Evolutionary conservation across 2,888 invertebrate genomes (phyloP).

Genomic region (Ochropleura plecta): DNA sequence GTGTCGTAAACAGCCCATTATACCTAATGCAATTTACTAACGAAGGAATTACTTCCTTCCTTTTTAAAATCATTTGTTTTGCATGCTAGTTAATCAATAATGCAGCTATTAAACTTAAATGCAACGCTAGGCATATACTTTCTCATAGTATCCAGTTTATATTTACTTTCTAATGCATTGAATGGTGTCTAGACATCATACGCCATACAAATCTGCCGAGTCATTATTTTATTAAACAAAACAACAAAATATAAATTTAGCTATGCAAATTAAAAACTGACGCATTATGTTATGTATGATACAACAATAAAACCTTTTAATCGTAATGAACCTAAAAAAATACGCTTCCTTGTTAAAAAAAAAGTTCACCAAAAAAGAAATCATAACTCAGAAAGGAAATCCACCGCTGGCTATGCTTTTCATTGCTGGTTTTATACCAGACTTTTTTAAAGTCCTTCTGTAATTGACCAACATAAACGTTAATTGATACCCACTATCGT

Average conservation of each 20-base stretch:
- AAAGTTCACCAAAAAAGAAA: neutral
- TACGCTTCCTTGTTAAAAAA: constrained; percentile 27
- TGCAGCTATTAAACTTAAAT: neutral
- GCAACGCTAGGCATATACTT: constrained; percentile 6
- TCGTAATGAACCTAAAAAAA: neutral
- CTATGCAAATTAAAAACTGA: constrained; percentile 25
- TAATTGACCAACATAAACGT: constrained; percentile 25
- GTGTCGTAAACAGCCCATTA: neutral
- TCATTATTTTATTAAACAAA: constrained; percentile 2
- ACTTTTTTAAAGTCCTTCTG: neutral
- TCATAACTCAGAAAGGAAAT: neutral
- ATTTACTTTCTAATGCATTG: constrained; percentile 22
- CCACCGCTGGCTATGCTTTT: constrained; percentile 4
- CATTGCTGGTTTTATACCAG: constrained; percentile 21
- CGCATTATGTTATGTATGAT: neutral
- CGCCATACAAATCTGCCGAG: neutral
- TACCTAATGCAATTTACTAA: constrained; percentile 1
- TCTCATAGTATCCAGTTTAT: constrained; percentile 5
- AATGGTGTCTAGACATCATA: neutral
- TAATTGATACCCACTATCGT: constrained; percentile 32
- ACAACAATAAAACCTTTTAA: constrained; percentile 4
- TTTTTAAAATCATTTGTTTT: neutral
- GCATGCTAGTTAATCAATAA: neutral
- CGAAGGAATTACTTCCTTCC: neutral
- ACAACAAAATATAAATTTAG: constrained; percentile 4